phyloP scores from a whole-genome alignment of 1,140 invertebrate genomes.

The Elymnias hypermnestra region DNA sequence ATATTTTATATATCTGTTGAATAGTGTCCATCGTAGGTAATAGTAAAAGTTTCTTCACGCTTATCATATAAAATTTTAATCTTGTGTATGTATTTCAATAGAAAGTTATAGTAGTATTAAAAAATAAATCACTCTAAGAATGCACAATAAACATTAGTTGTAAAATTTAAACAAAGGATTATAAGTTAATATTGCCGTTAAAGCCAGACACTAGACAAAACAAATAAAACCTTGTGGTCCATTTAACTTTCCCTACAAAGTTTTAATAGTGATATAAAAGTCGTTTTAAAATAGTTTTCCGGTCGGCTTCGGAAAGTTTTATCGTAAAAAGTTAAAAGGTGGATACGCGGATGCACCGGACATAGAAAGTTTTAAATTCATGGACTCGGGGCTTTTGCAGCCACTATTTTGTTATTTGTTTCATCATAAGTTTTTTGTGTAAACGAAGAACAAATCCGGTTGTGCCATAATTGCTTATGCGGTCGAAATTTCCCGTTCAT shows the following conservation, averaged over 20 bases:
- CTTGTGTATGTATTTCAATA: no score
- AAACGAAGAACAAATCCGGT: no score
- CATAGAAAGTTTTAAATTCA: slow-evolving; percentile 14
- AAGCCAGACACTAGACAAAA: slow-evolving; percentile 6
- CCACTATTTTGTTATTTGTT: no score
- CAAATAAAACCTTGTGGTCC: slow-evolving; percentile 26
- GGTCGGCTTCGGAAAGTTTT: slow-evolving; percentile 16
- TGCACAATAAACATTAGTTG: neutral
- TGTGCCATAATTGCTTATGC: no score
- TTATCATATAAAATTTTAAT: no score
- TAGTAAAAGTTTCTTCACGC: no score
- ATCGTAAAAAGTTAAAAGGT: slow-evolving; percentile 32
- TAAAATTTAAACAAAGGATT: neutral
- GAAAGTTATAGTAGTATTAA: no score
- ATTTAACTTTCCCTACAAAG: slow-evolving; percentile 32
- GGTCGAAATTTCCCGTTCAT: no score
- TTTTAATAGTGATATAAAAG: slow-evolving; percentile 56
- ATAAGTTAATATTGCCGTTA: neutral
- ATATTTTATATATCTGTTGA: no score
- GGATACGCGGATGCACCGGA: neutral
- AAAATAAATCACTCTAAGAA: neutral
- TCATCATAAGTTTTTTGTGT: no score
- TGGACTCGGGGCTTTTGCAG: slow-evolving; percentile 1
- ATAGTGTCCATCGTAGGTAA: no score
- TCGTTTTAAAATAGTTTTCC: slow-evolving; percentile 45